Evolutionary conservation across 2,888 invertebrate species (phyloP).

Genomic region (Kuschelorhynchus macadamiae): DNA sequence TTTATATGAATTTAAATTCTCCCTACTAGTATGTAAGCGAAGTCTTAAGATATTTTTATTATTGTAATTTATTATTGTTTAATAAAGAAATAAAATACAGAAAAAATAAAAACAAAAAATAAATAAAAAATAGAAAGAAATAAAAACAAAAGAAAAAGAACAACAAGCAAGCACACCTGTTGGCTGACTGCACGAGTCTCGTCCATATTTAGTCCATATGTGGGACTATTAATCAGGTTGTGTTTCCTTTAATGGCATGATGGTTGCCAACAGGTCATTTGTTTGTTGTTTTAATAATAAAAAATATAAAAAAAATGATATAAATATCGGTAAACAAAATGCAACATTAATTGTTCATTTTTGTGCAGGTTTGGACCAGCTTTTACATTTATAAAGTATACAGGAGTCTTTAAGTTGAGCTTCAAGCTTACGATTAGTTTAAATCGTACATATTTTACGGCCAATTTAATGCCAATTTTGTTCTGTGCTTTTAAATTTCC

Average conservation of each 20-base stretch:
- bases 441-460: too few species aligned
- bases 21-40: conserved; percentile 22
- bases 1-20: conserved; percentile 54
- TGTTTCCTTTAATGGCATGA: too few species aligned
- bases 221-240: not conserved
- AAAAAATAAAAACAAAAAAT: conserved; percentile 65
- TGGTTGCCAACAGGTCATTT: conserved; percentile 17
- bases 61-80: conserved; percentile 61
- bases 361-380: too few species aligned
- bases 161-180: conserved; percentile 42
- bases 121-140: conserved; percentile 64
- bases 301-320: conserved; percentile 2
- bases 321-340: too few species aligned
- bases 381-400: too few species aligned
- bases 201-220: not conserved
- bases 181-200: conserved; percentile 27
- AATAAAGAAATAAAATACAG: conserved; percentile 65
- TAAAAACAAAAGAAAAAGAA: conserved; percentile 59
- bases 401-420: too few species aligned
- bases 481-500: too few species aligned
- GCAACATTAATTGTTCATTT: too few species aligned
- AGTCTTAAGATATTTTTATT: conserved; percentile 27
- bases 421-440: too few species aligned
- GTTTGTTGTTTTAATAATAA: conserved; percentile 7
- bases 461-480: too few species aligned